Percentiles rank a stretch among this genome's conserved stretches.
Conservation (phyloP, 2,888 invertebrate genomes). For the Ptychoptera albimana region DNA sequence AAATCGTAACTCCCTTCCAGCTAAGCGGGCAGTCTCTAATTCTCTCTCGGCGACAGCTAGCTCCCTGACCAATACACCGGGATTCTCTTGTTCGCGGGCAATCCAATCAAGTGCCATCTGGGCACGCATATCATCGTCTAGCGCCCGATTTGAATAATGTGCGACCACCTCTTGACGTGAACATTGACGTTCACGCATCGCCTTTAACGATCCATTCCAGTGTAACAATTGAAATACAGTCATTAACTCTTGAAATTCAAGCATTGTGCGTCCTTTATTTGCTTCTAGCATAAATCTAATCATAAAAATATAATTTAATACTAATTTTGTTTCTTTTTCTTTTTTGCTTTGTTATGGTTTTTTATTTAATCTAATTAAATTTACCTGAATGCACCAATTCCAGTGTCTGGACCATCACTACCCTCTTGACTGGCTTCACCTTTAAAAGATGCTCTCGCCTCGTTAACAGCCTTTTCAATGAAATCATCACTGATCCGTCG, state of each 20-base stretch:
- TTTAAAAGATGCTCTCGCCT: slow-evolving; percentile 77
- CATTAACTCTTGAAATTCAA: slow-evolving; percentile 93
- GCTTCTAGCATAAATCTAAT: slow-evolving; percentile 55
- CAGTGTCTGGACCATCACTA: slow-evolving; percentile 51
- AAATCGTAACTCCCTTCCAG: slow-evolving; percentile 80
- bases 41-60: slow-evolving; percentile 74
- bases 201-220: slow-evolving; percentile 93
- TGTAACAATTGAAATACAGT: slow-evolving; percentile 92
- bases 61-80: slow-evolving; percentile 63
- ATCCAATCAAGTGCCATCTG: slow-evolving; percentile 96
- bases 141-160: slow-evolving; percentile 80
- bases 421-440: slow-evolving; percentile 41
- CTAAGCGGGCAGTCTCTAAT: slow-evolving; percentile 67
- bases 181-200: slow-evolving; percentile 89
- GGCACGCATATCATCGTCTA: slow-evolving; percentile 90
- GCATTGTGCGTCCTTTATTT: slow-evolving; percentile 85
- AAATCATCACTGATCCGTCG: slow-evolving; percentile 85
- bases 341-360: not conserved
- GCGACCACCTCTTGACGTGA: slow-evolving; percentile 85
- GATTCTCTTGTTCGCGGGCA: slow-evolving; percentile 57
- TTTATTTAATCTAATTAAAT: slow-evolving; percentile 6
- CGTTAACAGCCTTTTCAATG: slow-evolving; percentile 82
- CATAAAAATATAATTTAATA: slow-evolving; percentile 4
- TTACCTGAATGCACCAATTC: slow-evolving; percentile 52
- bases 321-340: slow-evolving; percentile 2